Base-by-base conservation (phyloP, 2,113 vertebrate genomes). In the Corvus moneduloides region DNA sequence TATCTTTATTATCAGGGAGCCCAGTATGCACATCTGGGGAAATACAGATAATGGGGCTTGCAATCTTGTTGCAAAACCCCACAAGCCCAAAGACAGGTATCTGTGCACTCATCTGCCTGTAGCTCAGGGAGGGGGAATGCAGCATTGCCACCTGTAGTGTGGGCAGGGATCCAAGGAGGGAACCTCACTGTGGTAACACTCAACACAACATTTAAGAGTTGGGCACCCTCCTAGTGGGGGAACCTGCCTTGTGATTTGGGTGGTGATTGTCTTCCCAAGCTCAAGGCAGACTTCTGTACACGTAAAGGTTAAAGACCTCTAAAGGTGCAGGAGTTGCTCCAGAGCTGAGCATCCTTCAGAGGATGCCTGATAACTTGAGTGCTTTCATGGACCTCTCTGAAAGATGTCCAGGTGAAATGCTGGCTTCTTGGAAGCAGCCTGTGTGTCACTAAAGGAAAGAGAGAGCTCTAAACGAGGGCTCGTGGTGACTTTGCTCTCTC, bases 61-160 rank as follows among this genome's bases (percentile, higher is more conserved):
- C 91, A 96, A 74, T 83, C 67, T 55, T 77, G 73, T 95, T 96
- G 89, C 94, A 92, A 95, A 96, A 94, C 58, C 64, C 63, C n/a
- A 24, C 48, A 91, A 83, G 46, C 75, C 51, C 71, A 33, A 62
- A 79, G n/a, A 62, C 54, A 14, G 51, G 27, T 88, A 92, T 93
- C 90, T 81, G 4, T 90, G 56, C 61, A 44, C 35, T 72, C 51
- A 93, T 92, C 85, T 91, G 52, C 85, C 59, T 67, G 73, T 75
- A 78, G 39, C 64, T 84, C 72, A 87, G 76, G 69, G 41, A 94
- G 35, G 14, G 64, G 54, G 58, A 94, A 82, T 66, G 88, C 62
- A 87, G 69, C 48, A 56, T 49, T 84, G 73, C 77, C 61, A 78
- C 76, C 87, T 64, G 64, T 44, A 44, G 30, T 28, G 16, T 63